Evolutionary conservation across 2,888 invertebrate species (phyloP).

Genomic region (Lasioglossum zephyrum): DNA sequence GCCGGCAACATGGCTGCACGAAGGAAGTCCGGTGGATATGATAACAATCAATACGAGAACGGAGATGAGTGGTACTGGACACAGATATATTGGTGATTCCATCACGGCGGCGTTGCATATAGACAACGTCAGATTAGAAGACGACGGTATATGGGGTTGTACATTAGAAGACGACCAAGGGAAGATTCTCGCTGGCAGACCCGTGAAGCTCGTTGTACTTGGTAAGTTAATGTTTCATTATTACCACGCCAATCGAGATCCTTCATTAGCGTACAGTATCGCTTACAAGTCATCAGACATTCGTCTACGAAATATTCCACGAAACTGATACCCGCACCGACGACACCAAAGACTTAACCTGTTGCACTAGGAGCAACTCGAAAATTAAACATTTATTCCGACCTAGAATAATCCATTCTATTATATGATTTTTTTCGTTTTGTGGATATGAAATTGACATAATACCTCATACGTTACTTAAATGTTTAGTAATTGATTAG

Average conservation of each 20-base stretch:
- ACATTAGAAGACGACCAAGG: slow-evolving; percentile 88
- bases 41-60: slow-evolving; percentile 83
- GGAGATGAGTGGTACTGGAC: slow-evolving; percentile 83
- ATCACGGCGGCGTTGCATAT: slow-evolving; percentile 85
- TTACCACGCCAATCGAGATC: neutral
- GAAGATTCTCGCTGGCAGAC: slow-evolving; percentile 88
- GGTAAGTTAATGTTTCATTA: slow-evolving; percentile 85
- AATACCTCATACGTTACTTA: too few species aligned
- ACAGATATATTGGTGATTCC: slow-evolving; percentile 83
- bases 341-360: neutral
- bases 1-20: slow-evolving; percentile 82
- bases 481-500: too few species aligned
- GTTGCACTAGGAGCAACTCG: too few species aligned
- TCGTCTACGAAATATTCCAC: neutral
- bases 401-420: too few species aligned
- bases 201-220: slow-evolving; percentile 88
- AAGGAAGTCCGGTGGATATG: slow-evolving; percentile 81
- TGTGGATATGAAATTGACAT: too few species aligned
- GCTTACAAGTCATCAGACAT: neutral
- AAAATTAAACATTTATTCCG: too few species aligned
- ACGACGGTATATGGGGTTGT: slow-evolving; percentile 91
- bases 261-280: neutral
- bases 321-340: neutral
- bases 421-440: too few species aligned
- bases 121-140: slow-evolving; percentile 87